phyloP scores from a whole-genome alignment of 1,140 invertebrate species.

The Trichonephila clavipes region DNA sequence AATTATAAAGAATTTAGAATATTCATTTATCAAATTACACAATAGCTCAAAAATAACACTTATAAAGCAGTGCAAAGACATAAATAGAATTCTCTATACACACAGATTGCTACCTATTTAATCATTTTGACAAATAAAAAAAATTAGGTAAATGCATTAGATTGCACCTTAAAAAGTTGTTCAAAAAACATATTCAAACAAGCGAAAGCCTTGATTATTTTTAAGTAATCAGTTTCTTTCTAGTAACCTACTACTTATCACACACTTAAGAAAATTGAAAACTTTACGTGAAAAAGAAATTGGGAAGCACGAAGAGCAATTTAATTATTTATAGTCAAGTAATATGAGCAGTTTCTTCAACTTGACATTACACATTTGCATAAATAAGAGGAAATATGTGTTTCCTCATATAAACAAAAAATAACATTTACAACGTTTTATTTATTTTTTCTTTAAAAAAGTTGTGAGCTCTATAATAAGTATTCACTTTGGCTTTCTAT shows the following conservation, averaged over 20 bases:
- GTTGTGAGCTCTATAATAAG: background rate
- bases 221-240: no score
- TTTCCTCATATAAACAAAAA: background rate
- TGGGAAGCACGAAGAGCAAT: no score
- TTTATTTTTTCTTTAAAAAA: background rate
- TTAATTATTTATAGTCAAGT: no score
- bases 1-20: background rate
- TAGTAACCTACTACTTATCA: no score
- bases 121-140: slow-evolving; percentile 8
- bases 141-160: background rate
- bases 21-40: background rate
- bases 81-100: slow-evolving; percentile 10
- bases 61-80: background rate
- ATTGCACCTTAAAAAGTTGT: slow-evolving; percentile 20
- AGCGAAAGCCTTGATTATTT: no score
- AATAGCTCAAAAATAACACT: background rate
- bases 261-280: no score
- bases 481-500: background rate
- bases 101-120: slow-evolving; percentile 11
- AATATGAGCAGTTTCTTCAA: background rate
- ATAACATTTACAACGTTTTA: background rate
- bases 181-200: no score
- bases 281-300: no score
- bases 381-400: background rate
- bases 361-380: background rate